Percentiles rank a stretch among this genome's conserved stretches.
These are phyloP conservation scores for Barypeithes pellucidus DNA, from an alignment of 2,888 invertebrate genomes.

Conservation along the genomic window DNA sequence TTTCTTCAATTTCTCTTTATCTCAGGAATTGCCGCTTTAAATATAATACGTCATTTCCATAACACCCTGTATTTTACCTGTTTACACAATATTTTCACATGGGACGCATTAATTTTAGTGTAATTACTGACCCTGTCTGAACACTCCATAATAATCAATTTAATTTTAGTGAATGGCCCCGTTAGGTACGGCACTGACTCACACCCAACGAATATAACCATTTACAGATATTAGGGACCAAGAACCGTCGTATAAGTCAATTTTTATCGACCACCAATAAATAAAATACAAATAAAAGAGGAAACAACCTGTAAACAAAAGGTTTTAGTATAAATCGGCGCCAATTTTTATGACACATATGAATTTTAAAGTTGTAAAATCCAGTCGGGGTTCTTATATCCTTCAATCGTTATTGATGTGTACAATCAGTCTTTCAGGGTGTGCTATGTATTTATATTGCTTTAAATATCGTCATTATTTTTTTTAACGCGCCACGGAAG, in stretches of 20 bases:
- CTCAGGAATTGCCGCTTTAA: too few relatives aligned
- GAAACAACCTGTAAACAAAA: conserved; percentile 39
- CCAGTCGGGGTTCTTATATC: conserved; percentile 43
- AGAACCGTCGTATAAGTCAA: conserved; percentile 35
- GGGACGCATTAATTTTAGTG: too few relatives aligned
- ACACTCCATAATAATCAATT: too few relatives aligned
- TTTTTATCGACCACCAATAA: conserved; percentile 38
- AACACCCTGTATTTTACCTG: too few relatives aligned
- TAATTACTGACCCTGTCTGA: too few relatives aligned
- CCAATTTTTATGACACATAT: conserved; percentile 51
- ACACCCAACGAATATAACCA: too few relatives aligned
- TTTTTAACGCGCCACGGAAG: conserved; percentile 41
- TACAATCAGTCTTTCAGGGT: conserved; percentile 40
- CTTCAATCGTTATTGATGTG: conserved; percentile 45
- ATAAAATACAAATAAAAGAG: conserved; percentile 34
- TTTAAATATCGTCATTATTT: conserved; percentile 36
- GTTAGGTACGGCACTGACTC: too few relatives aligned
- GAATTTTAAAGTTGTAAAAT: conserved; percentile 48
- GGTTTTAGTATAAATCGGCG: conserved; percentile 44
- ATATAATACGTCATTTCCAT: too few relatives aligned
- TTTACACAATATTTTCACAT: too few relatives aligned
- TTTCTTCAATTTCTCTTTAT: too few relatives aligned
- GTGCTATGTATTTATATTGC: conserved; percentile 43
- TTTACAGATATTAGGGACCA: neutral
- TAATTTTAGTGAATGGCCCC: too few relatives aligned